A percentile compares a stretch with the other conserved stretches of the same genome.
Evolutionary conservation across 2,888 invertebrate species (phyloP).

Genomic region (Ectemnius continuus): DNA sequence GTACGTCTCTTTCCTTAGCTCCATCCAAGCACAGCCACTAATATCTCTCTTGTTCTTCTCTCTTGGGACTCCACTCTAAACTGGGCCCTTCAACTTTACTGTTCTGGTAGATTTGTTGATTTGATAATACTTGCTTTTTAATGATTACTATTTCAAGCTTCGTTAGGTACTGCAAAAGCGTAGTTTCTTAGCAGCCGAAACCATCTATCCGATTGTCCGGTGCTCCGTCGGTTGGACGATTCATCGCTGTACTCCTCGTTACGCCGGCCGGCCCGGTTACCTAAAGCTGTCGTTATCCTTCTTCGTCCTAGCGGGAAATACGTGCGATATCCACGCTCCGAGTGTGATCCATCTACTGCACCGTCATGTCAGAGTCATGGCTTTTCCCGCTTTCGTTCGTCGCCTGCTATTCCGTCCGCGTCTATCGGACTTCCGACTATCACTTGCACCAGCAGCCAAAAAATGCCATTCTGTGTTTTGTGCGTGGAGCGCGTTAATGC

Average conservation of each 20-base stretch:
- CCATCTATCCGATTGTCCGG: neutral
- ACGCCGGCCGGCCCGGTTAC: neutral
- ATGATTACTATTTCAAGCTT: too few relatives aligned
- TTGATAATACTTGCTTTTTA: too few relatives aligned
- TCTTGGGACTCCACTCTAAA: neutral
- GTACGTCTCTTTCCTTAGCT: constrained; percentile 41
- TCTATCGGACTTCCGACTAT: neutral
- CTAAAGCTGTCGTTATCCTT: constrained; percentile 7
- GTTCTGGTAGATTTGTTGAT: too few relatives aligned
- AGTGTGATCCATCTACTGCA: neutral
- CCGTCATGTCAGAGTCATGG: neutral
- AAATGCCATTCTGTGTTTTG: too few relatives aligned
- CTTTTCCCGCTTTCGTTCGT: constrained; percentile 1
- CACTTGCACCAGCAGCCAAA: too few relatives aligned
- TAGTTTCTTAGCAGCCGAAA: neutral
- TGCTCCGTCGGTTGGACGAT: constrained; percentile 8
- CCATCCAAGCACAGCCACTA: constrained; percentile 6
- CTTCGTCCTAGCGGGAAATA: neutral
- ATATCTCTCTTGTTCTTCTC: constrained; percentile 15
- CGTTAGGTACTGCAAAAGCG: neutral
- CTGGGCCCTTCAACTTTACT: too few relatives aligned
- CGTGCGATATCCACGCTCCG: neutral
- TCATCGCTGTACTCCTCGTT: constrained; percentile 5
- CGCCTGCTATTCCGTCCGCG: neutral
- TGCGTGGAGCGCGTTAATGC: too few relatives aligned